Percentiles rank a stretch among this genome's conserved stretches.
Conservation (phyloP, 2,797 vertebrate species). For the Onychomys torridus region DNA sequence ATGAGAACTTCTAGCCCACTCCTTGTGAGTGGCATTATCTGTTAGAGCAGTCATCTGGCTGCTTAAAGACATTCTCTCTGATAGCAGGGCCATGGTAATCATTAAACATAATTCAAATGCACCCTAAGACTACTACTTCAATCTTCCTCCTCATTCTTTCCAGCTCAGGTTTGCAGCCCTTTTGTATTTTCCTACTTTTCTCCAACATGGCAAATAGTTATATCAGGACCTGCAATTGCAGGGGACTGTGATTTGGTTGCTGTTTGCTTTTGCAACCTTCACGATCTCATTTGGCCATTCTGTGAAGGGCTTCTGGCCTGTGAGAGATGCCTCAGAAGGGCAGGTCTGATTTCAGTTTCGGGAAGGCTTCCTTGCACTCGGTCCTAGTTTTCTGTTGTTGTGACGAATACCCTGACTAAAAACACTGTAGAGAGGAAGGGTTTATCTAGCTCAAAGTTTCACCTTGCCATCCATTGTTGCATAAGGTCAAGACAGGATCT, state of each 20-base stretch:
- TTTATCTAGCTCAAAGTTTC: background rate
- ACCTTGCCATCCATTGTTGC: background rate
- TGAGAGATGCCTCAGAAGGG: background rate
- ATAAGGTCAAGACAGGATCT: background rate
- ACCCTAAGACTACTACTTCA: background rate
- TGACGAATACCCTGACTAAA: background rate
- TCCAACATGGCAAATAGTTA: background rate
- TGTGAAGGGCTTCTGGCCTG: background rate
- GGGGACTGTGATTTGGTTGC: background rate
- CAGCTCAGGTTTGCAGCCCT: background rate
- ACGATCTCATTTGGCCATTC: background rate
- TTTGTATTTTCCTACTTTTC: slow-evolving; percentile 24
- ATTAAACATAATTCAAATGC: background rate
- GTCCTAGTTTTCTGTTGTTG: background rate
- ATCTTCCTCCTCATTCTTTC: background rate
- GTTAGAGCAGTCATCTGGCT: background rate
- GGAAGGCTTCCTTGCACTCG: background rate
- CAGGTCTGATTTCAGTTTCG: background rate
- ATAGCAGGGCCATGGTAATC: background rate
- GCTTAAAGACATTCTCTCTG: background rate
- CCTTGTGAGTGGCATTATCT: background rate
- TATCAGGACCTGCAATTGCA: background rate
- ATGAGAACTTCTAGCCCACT: background rate
- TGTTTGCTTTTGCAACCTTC: background rate
- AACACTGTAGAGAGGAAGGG: background rate